Conservation (phyloP, 1,140 invertebrate genomes). For the Bombus fervidus region DNA sequence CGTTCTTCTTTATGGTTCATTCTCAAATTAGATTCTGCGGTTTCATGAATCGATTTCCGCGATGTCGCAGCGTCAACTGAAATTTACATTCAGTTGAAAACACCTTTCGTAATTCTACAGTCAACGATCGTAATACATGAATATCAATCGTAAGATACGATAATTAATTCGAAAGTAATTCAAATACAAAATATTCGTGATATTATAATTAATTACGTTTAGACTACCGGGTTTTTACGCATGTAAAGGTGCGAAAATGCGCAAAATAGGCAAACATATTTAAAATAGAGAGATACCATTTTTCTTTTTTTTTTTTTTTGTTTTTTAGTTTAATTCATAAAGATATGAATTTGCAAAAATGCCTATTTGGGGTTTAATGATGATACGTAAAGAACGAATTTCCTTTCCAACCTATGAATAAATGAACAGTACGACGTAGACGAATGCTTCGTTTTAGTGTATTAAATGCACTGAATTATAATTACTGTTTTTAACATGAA, state of each 20-base stretch:
- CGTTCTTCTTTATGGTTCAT: background rate
- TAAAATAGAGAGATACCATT: too few species aligned
- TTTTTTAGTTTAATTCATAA: too few species aligned
- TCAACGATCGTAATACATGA: conserved; percentile 10
- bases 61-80: background rate
- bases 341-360: too few species aligned
- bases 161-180: background rate
- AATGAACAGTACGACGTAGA: background rate
- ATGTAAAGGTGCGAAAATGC: background rate
- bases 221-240: background rate
- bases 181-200: background rate
- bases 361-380: too few species aligned
- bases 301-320: too few species aligned
- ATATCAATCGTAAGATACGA: background rate
- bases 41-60: conserved; percentile 6
- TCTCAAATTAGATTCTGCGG: conserved; percentile 8
- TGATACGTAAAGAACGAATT: too few species aligned
- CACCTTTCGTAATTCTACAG: background rate
- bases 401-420: background rate
- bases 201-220: background rate
- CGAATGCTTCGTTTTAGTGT: background rate
- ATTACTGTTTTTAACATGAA: background rate
- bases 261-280: too few species aligned
- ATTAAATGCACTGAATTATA: background rate
- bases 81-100: background rate